Evolutionary conservation across 2,113 vertebrate species (phyloP).

Genomic region (Bubo scandiacus): DNA sequence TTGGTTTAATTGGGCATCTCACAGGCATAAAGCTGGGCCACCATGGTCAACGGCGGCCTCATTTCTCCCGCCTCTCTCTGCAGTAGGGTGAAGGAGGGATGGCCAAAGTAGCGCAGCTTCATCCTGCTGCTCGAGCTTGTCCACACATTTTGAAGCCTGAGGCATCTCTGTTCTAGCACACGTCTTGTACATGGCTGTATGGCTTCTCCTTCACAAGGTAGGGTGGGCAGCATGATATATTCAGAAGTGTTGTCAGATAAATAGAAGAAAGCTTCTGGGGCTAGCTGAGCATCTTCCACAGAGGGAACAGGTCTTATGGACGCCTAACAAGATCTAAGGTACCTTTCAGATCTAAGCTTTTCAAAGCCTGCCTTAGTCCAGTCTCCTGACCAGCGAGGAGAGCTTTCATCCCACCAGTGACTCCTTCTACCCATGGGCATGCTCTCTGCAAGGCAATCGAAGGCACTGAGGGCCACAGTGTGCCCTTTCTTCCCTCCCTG

Average conservation of each 20-base stretch:
- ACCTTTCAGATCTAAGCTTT: background rate
- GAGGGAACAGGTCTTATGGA: background rate
- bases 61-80: background rate
- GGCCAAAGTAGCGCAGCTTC: fast-evolving
- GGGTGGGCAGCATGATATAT: background rate
- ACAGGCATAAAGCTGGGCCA: background rate
- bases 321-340: background rate
- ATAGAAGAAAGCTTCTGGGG: background rate
- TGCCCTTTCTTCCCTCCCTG: conserved; percentile 47
- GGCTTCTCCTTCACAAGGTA: background rate
- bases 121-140: background rate
- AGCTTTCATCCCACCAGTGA: background rate
- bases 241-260: background rate
- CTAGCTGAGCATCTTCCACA: background rate
- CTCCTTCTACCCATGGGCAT: background rate
- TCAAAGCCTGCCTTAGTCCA: background rate
- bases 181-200: background rate
- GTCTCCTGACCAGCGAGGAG: background rate
- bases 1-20: background rate
- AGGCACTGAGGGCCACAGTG: background rate
- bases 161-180: background rate
- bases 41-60: background rate
- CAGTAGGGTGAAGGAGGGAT: background rate
- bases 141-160: background rate
- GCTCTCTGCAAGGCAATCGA: background rate